Percentiles rank a stretch among this genome's conserved stretches.
Evolutionary conservation across 2,797 vertebrate genomes (phyloP).

Genomic region (Paedocypris micromegethes): DNA sequence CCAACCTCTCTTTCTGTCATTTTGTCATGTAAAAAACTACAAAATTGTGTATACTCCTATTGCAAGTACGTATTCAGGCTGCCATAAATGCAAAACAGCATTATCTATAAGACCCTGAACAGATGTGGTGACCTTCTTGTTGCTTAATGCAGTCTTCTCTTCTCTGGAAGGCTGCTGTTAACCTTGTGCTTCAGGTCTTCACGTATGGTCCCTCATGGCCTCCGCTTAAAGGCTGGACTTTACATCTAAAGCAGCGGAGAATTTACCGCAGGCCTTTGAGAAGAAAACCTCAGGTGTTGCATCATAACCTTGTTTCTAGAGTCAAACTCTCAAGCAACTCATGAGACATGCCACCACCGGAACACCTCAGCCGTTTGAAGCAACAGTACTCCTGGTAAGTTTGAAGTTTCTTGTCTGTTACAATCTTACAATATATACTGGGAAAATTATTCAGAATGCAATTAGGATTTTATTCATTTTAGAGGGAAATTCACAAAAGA

Average conservation of each 20-base stretch:
- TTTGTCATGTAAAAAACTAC: too few species aligned
- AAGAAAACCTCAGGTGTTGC: conserved; percentile 34
- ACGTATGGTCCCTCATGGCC: conserved; percentile 45
- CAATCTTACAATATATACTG: too few species aligned
- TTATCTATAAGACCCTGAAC: conserved; percentile 58
- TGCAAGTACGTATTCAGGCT: conserved; percentile 18
- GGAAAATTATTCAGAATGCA: too few species aligned
- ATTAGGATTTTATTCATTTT: too few species aligned
- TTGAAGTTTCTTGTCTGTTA: too few species aligned
- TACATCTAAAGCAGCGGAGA: conserved; percentile 59
- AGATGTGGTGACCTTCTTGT: conserved; percentile 58
- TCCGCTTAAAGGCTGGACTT: conserved; percentile 59
- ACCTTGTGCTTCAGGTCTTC: conserved; percentile 62
- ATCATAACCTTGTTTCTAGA: conserved; percentile 55
- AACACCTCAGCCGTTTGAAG: too few species aligned
- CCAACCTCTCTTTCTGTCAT: too few species aligned
- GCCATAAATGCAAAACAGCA: conserved; percentile 34
- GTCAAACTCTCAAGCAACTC: too few species aligned
- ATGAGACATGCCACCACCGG: too few species aligned
- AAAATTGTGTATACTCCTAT: too few species aligned
- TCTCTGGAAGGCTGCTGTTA: conserved; percentile 35
- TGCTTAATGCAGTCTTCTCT: conserved; percentile 53
- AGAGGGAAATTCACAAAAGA: too few species aligned
- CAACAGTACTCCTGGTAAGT: too few species aligned
- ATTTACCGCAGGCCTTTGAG: conserved; percentile 60